These are phyloP conservation scores for Hoplodrina blanda DNA, from an alignment of 2,888 invertebrate genomes.

Conservation along the genomic window DNA sequence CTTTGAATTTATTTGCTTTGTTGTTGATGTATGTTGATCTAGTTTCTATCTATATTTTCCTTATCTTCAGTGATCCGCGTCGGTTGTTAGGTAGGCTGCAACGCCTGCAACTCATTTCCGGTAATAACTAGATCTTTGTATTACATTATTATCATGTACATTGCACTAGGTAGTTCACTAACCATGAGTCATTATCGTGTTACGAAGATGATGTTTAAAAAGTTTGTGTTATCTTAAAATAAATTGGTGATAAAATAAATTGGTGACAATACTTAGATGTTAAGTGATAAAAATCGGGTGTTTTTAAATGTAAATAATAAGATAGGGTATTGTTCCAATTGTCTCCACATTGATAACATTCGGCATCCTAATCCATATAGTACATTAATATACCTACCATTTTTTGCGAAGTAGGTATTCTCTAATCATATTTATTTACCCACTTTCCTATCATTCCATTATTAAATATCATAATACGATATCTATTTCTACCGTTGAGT, in stretches of 20 bases:
- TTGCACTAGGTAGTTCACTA: constrained; percentile 14
- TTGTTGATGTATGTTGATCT: constrained; percentile 21
- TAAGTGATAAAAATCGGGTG: constrained; percentile 17
- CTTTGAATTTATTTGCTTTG: constrained; percentile 4
- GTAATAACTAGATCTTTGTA: constrained; percentile 2
- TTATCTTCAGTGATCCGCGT: constrained; percentile 32
- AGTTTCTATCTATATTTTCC: constrained; percentile 16
- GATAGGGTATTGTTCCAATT: constrained; percentile 16
- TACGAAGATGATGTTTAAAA: not conserved
- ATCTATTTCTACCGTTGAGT: not conserved
- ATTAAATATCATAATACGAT: constrained; percentile 12
- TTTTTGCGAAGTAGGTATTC: too few relatives aligned
- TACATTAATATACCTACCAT: not conserved
- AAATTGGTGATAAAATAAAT: constrained; percentile 13
- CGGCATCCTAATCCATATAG: not conserved
- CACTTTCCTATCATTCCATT: not conserved
- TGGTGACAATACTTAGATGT: not conserved
- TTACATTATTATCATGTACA: constrained; percentile 31
- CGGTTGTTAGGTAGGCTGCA: constrained; percentile 7
- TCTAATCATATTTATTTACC: too few relatives aligned
- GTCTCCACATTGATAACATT: constrained; percentile 21
- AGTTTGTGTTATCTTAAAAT: constrained; percentile 13
- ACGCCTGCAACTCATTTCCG: constrained; percentile 9
- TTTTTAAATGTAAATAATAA: constrained; percentile 11
- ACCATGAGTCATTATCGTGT: constrained; percentile 1